Percentiles rank a stretch among this genome's conserved stretches.
These are phyloP conservation scores for Latheticus oryzae DNA, from an alignment of 2,888 invertebrate genomes.

Conservation along the genomic window DNA sequence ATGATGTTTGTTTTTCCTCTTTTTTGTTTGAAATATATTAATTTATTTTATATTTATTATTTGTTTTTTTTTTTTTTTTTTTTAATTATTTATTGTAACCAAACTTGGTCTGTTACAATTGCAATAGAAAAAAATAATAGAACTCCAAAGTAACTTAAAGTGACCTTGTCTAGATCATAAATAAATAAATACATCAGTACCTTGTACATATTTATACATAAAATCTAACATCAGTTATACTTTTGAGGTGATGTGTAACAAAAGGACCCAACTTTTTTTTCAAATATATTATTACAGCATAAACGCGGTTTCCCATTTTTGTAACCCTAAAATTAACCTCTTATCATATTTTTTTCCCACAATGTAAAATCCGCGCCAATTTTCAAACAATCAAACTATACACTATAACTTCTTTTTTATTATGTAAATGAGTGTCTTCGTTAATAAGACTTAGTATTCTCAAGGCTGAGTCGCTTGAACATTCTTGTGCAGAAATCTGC, in stretches of 20 bases:
- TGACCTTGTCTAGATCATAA: slow-evolving; percentile 65
- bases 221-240: slow-evolving; percentile 57
- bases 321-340: too few relatives aligned
- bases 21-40: slow-evolving; percentile 62
- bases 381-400: too few relatives aligned
- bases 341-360: too few relatives aligned
- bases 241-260: slow-evolving; percentile 61
- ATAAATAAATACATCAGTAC: slow-evolving; percentile 60
- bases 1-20: slow-evolving; percentile 57
- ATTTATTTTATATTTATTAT: slow-evolving; percentile 62
- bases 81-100: slow-evolving; percentile 54
- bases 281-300: slow-evolving; percentile 56
- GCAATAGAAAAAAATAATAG: slow-evolving; percentile 46
- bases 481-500: too few relatives aligned
- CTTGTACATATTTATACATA: slow-evolving; percentile 62
- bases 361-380: too few relatives aligned
- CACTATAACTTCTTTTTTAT: too few relatives aligned
- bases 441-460: too few relatives aligned
- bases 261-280: slow-evolving; percentile 60
- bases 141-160: slow-evolving; percentile 62
- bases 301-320: too few relatives aligned
- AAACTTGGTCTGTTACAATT: slow-evolving; percentile 53
- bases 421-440: too few relatives aligned
- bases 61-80: too few relatives aligned
- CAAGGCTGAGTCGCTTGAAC: too few relatives aligned